A percentile compares a stretch with the other conserved stretches of the same genome.
These are phyloP conservation scores for Gallinago undulata DNA, from an alignment of 2,113 vertebrate species.

Conservation along the genomic window DNA sequence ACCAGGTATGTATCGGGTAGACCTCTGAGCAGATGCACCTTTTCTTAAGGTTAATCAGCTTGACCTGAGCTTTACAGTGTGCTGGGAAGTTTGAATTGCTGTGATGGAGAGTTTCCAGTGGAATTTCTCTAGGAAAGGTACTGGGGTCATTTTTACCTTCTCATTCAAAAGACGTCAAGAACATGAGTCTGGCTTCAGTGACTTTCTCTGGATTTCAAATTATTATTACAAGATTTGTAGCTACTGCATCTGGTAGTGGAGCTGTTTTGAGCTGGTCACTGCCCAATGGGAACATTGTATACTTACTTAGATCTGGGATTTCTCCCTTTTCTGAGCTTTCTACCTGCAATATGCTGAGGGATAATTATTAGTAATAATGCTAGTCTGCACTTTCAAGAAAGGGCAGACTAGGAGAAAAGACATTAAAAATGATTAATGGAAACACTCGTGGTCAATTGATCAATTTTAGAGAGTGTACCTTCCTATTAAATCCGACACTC, in stretches of 20 bases:
- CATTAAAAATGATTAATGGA: constrained; percentile 22
- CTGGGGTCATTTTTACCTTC: not conserved
- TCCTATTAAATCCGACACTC: not conserved
- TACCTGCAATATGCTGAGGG: not conserved
- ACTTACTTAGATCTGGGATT: not conserved
- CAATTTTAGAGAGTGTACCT: constrained; percentile 10
- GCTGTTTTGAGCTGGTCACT: not conserved
- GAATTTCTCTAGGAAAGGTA: not conserved
- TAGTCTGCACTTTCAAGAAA: not conserved
- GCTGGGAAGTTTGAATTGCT: not conserved
- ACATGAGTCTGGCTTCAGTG: not conserved
- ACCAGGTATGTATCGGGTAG: not conserved
- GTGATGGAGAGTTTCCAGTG: not conserved
- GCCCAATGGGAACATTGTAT: not conserved
- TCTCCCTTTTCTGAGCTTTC: not conserved
- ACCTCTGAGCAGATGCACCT: not conserved
- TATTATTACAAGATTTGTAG: not conserved
- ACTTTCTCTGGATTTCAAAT: not conserved
- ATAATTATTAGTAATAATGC: constrained; percentile 4
- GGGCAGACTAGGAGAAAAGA: not conserved
- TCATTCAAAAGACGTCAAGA: not conserved
- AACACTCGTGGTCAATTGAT: constrained; percentile 7
- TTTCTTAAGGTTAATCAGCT: not conserved
- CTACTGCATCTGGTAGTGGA: not conserved
- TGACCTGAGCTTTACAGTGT: not conserved